Conservation (phyloP, 2,797 vertebrate species). For the Sparidentex hasta region DNA sequence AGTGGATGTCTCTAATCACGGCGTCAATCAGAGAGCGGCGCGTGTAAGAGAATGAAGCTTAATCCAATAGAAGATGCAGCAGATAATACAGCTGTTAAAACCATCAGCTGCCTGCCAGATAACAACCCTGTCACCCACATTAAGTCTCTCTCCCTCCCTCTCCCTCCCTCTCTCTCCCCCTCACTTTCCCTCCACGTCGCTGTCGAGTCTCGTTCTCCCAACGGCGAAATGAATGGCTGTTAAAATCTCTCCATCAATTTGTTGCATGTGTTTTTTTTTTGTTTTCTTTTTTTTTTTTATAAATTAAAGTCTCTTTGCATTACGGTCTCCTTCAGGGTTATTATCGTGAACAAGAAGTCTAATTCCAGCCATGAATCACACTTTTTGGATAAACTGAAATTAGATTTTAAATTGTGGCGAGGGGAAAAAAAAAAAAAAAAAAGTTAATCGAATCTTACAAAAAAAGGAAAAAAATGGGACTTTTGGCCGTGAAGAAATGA, state of each 20-base stretch:
- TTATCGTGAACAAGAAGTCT: slow-evolving; percentile 63
- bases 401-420: slow-evolving; percentile 35
- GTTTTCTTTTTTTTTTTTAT: not conserved
- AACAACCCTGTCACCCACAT: slow-evolving; percentile 73
- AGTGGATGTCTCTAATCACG: slow-evolving; percentile 80
- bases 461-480: not conserved
- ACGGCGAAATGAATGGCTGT: slow-evolving; percentile 71
- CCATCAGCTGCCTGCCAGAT: slow-evolving; percentile 75
- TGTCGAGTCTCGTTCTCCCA: slow-evolving; percentile 53
- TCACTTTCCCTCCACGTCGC: slow-evolving; percentile 42
- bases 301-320: slow-evolving; percentile 60
- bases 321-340: slow-evolving; percentile 61
- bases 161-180: slow-evolving; percentile 13
- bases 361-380: slow-evolving; percentile 51
- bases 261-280: not conserved
- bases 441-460: slow-evolving; percentile 12
- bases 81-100: slow-evolving; percentile 82
- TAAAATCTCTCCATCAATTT: slow-evolving; percentile 58
- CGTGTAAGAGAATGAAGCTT: slow-evolving; percentile 73
- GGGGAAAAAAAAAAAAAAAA: not conserved
- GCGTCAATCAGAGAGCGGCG: slow-evolving; percentile 72
- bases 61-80: slow-evolving; percentile 79
- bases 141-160: slow-evolving; percentile 46
- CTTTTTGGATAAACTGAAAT: slow-evolving; percentile 49
- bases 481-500: not conserved